Evolutionary conservation across 1,140 invertebrate species (phyloP), one percentile per base, ranked within the genome.

Genomic region (Hirudo medicinalis): DNA sequence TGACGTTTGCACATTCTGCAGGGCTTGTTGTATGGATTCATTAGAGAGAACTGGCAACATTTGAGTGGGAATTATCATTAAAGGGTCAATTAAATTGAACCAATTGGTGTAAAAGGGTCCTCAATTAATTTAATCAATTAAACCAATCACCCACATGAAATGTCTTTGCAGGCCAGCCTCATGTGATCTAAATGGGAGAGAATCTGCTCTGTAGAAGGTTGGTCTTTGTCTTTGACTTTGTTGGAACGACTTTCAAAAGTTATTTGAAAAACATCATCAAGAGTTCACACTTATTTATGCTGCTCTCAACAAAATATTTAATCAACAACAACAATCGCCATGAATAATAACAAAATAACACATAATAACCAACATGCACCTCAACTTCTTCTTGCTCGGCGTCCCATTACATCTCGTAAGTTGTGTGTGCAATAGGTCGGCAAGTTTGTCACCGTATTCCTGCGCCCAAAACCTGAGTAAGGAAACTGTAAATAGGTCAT

Each of bases 401-500:
- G 91, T 92, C 17, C 75, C 76, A 11, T 89, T 90, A 74, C 79
- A 81, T 72, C 82, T 82, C 32, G 80, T 80, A 17, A 80, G 88
- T 88, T 82, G 81, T 19, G 76, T 74, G 53, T 79, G 88, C 55
- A 95, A 86, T 63, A 94, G 82, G 81, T 94, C 91, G 15, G 88
- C 90, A 66, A 94, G 85, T 80, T 90, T 90, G 72, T 94, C 91
- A 76, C 93, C 90, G 79, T 91, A 89, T 72, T 91, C 89, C 75
- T 91, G 88, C 79, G 90, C 91, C 92, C 92, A 97, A 80, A 91
- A 91, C 79, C 91, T 90, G 69, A 97, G 83, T 2, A 90, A 88
- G 2, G 91, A 91, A 27, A 93, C 90, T 25, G 92, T 89, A 84
- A 95, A 92, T 71, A 77, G 77, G 76, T 84, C 83, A 70, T 77